Conservation (phyloP, 2,888 invertebrate species). For the Callinectes sapidus region DNA sequence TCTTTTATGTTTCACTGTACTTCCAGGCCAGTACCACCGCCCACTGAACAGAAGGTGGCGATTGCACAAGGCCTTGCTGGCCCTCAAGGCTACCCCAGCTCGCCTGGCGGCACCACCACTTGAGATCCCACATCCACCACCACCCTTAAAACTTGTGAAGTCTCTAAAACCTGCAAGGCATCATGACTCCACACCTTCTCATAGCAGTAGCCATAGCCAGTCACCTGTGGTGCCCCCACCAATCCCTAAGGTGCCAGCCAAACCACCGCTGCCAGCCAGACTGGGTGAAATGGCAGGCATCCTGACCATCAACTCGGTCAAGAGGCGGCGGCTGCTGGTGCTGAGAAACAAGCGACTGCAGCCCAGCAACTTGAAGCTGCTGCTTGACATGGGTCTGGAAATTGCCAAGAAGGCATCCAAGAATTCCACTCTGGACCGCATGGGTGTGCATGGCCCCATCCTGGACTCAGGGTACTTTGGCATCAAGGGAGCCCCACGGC, state of each 20-base stretch:
- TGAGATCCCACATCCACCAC: background rate
- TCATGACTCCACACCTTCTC: background rate
- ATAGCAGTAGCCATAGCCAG: background rate
- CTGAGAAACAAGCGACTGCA: conserved; percentile 47
- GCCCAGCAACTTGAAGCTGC: conserved; percentile 28
- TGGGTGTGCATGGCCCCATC: conserved; percentile 37
- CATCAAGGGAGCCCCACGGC: conserved; percentile 21
- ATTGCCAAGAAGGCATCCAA: conserved; percentile 39
- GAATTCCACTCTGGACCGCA: conserved; percentile 45
- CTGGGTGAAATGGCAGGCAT: background rate
- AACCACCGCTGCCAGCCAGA: background rate
- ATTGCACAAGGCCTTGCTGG: background rate
- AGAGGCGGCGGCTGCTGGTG: conserved; percentile 25
- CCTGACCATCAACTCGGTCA: background rate
- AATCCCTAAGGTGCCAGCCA: background rate
- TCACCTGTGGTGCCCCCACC: background rate
- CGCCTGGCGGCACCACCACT: background rate
- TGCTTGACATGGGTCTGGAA: conserved; percentile 30
- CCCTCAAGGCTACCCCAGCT: background rate
- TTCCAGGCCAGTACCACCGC: background rate
- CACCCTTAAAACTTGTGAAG: background rate
- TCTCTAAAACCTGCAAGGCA: background rate
- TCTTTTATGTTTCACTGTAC: background rate
- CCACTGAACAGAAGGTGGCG: background rate
- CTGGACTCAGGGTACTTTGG: conserved; percentile 59